Evolutionary conservation across 2,888 invertebrate species (phyloP).

Genomic region (Volucella inflata): DNA sequence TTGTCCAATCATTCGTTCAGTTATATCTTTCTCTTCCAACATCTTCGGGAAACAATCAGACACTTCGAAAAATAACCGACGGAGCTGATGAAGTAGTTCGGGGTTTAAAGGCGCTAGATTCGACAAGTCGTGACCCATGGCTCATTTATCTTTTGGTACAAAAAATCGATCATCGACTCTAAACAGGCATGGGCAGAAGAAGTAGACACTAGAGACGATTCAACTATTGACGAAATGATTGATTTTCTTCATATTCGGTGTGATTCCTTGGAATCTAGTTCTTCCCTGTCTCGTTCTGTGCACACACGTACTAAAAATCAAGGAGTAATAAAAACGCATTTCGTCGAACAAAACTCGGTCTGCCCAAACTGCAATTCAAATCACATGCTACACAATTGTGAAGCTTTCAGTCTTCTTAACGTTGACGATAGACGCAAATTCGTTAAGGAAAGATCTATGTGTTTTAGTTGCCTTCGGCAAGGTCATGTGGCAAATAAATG

Average conservation of each 20-base stretch:
- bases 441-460: conserved; percentile 1
- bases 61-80: too few relatives aligned
- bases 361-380: background rate
- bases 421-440: background rate
- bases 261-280: background rate
- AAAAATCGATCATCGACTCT: conserved; percentile 10
- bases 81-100: too few relatives aligned
- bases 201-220: conserved; percentile 1
- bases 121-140: conserved; percentile 12
- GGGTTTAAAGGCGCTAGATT: too few relatives aligned
- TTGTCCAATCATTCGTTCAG: background rate
- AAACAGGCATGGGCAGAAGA: conserved; percentile 13
- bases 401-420: background rate
- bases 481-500: conserved; percentile 16
- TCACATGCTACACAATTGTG: background rate
- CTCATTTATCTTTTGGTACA: conserved; percentile 9
- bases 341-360: background rate
- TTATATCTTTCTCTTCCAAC: background rate
- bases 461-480: conserved; percentile 20
- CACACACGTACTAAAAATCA: background rate
- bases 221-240: conserved; percentile 1
- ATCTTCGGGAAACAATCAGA: background rate
- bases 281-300: background rate
- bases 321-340: background rate
- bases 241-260: background rate